Base-by-base conservation (phyloP, 2,888 invertebrate genomes). In the Drosophila cognata region DNA sequence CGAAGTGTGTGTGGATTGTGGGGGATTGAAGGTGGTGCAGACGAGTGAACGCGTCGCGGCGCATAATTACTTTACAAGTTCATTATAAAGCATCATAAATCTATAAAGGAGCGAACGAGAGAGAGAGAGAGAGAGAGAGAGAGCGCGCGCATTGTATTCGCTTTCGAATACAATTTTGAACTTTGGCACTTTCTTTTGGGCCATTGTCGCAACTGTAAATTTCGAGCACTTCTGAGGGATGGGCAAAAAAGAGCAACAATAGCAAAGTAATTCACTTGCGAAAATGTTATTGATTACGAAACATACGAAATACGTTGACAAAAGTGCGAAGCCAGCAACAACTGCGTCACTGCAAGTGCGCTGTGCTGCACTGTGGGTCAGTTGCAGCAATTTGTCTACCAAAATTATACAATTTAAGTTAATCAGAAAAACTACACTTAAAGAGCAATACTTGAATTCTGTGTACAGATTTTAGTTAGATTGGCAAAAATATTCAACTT, bases 11-110 rank as follows among this genome's bases (percentile, higher is more conserved):
- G 41, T 46, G 46, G 46, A 13, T 13, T 21, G 46, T 25, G 25
- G 46, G 25, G 46, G 25, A 46, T 63, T 59, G 64, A 66, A 67
- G 76, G 84, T 81, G 76, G 77, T 73, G 72, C 74, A 77, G 77
- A 74, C 74, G 79, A 81, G 63, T 52, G 66, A 67, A 46, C 76
- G 77, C 80, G 80, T 76, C 79, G 78, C 78, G 51, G 69, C 83
- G 92, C 92, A 93, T 92, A 93, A 93, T 93, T 93, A 92, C 93
- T 93, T 92, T 92, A 92, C 92, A 93, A 92, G 93, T 92, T 93
- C 92, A 93, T 93, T 93, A 93, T 92, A 92, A 91, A 92, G 80
- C 91, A 87, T 91, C 91, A 92, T 92, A 92, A 92, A 92, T 92
- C 92, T 91, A 91, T 90, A 85, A 88, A 81, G 68, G 52, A 46